These are phyloP conservation scores for Ceryle rudis DNA, from an alignment of 2,797 vertebrate genomes.

Conservation along the genomic window DNA sequence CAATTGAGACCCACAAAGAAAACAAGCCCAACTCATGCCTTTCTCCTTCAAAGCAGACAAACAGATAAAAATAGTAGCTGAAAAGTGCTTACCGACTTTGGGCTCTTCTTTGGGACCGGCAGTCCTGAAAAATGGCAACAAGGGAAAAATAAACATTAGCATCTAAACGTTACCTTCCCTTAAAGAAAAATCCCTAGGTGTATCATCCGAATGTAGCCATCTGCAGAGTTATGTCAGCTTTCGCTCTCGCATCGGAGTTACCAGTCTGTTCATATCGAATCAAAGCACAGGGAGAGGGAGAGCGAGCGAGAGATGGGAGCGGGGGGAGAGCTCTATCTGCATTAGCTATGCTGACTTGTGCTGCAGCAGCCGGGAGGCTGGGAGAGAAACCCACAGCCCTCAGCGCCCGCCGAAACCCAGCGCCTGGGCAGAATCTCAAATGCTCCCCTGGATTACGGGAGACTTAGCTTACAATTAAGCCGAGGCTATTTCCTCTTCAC, in stretches of 20 bases:
- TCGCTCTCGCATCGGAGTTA: conserved; percentile 77
- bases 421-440: conserved; percentile 84
- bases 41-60: background rate
- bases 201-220: conserved; percentile 81
- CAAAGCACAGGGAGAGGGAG: conserved; percentile 74
- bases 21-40: background rate
- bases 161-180: conserved; percentile 80
- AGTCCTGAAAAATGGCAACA: conserved; percentile 95
- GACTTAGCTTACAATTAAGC: conserved; percentile 94
- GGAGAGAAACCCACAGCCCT: conserved; percentile 82
- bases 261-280: conserved; percentile 83
- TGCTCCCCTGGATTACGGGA: conserved; percentile 91
- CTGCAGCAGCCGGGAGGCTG: conserved; percentile 85
- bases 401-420: conserved; percentile 79
- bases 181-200: conserved; percentile 77
- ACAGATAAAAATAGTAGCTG: conserved; percentile 62
- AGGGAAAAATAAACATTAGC: conserved; percentile 84
- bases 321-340: conserved; percentile 85
- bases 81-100: conserved; percentile 95
- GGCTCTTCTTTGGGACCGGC: conserved; percentile 97
- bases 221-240: conserved; percentile 82
- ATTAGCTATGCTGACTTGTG: conserved; percentile 89
- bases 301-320: conserved; percentile 32
- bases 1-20: conserved; percentile 26
- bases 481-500: conserved; percentile 89